Base-by-base conservation (phyloP, 2,113 vertebrate species). In the Oceanodroma tethys region DNA sequence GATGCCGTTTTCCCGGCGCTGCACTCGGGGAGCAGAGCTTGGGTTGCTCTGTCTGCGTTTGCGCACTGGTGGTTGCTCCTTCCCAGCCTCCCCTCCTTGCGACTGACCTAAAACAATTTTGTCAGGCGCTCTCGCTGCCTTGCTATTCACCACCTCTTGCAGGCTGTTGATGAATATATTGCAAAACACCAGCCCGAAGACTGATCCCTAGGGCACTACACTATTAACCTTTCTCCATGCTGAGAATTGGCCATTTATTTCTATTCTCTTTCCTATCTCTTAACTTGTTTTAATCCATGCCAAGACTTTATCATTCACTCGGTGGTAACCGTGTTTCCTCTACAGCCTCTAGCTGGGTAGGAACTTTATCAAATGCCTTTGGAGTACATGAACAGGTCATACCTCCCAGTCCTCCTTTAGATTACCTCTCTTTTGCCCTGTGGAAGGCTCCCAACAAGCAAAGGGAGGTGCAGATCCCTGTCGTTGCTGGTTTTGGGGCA, bases 221-320 rank as follows among this genome's bases (percentile, higher is more conserved):
- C 90, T 91, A 90, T 97, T 97, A 96, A 96, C 94, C 95, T 95
- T 73, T 88, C 81, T 72, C 79, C 71, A 60, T 23, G 74, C 91
- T 47, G 86, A 63, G 94, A 96, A 86, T 68, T 92, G 96, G 32
- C 79, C 86, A 52, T 95, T 96, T 96, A 65, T 96, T 95, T 95
- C 90, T 60, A 38, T 91, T 92, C 65, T 76, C 71, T 88, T 97
- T 88, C 62, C 62, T 82, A 38, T 58, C 88, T 96, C 82, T 92
- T 96, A 74, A 66, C 94, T 83, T 88, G 62, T 92, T 97, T 93
- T 92, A 93, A 93, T 90, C 86, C 62, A 26, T n/a, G 65, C 60
- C 94, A 83, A 55, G 82, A 11, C 48, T 85, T 90, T 45, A n/a
- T 63, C 6, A 4, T 16, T 88, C 74, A 30, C 83, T 75, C 2